Conservation (phyloP, 35 echinoderm and acorn worm genomes). For the Ophiothrix spiculata region DNA sequence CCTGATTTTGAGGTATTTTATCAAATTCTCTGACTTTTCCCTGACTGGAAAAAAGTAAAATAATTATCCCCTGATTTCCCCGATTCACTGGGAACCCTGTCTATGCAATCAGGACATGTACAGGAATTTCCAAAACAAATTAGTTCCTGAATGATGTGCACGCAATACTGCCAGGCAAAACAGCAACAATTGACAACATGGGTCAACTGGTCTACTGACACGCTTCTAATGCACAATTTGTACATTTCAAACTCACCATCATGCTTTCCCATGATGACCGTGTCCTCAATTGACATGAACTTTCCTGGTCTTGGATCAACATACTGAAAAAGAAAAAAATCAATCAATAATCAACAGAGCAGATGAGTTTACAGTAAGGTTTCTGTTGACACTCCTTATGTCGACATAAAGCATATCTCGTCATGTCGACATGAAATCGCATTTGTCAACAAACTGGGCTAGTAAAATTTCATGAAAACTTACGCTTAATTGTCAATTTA, state of each 20-base stretch:
- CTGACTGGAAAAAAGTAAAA: too few species aligned
- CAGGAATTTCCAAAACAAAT: background rate
- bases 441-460: background rate
- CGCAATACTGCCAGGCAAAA: too few species aligned
- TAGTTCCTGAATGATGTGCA: too few species aligned
- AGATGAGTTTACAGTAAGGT: background rate
- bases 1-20: too few species aligned
- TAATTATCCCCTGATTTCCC: too few species aligned
- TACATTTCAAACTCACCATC: slow-evolving; percentile 68
- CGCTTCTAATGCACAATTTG: too few species aligned
- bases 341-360: background rate
- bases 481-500: background rate
- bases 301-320: slow-evolving; percentile 72
- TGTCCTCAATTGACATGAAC: slow-evolving; percentile 85
- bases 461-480: background rate
- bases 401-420: background rate
- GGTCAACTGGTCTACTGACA: too few species aligned
- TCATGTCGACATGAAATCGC: background rate
- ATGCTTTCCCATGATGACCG: slow-evolving; percentile 61
- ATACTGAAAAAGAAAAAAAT: slow-evolving; percentile 51
- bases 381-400: background rate
- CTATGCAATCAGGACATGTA: too few species aligned
- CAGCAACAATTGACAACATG: too few species aligned
- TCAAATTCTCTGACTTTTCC: too few species aligned
- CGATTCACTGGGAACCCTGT: too few species aligned